Conservation (phyloP, 2,113 vertebrate species). For the Aegithalos caudatus region DNA sequence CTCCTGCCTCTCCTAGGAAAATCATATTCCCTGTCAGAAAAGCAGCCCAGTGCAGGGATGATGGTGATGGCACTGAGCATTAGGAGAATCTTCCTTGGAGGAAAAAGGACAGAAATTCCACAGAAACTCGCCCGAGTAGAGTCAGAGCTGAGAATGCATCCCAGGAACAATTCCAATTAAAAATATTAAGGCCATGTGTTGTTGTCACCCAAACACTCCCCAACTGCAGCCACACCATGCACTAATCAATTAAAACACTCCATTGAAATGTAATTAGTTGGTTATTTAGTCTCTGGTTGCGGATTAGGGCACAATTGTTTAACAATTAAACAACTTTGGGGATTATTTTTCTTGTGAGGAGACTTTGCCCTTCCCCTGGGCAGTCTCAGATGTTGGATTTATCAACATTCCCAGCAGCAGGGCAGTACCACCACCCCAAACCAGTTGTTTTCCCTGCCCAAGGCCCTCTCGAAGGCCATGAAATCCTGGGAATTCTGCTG, state of each 20-base stretch:
- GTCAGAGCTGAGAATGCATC: background rate
- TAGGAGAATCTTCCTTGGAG: background rate
- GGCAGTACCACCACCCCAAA: background rate
- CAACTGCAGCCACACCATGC: background rate
- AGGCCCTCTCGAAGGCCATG: background rate
- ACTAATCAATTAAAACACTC: constrained; percentile 16
- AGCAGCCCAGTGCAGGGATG: background rate
- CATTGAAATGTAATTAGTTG: constrained; percentile 1
- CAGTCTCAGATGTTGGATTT: background rate
- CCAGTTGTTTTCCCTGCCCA: background rate
- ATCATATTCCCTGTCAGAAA: background rate
- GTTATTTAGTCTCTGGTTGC: background rate
- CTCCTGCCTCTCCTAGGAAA: constrained; percentile 17
- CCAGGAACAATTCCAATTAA: constrained; percentile 16
- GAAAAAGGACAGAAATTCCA: background rate
- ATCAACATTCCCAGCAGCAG: background rate
- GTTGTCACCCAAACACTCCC: background rate
- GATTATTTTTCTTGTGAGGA: background rate
- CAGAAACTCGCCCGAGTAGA: background rate
- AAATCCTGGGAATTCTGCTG: background rate
- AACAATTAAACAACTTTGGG: background rate
- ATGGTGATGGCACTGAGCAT: background rate
- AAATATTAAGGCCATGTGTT: background rate
- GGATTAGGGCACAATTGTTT: background rate
- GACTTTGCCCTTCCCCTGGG: background rate